A percentile compares a stretch with the other conserved stretches of the same genome.
phyloP scores from a whole-genome alignment of 2,888 invertebrate species.

The Ichneumoninae sp. region DNA sequence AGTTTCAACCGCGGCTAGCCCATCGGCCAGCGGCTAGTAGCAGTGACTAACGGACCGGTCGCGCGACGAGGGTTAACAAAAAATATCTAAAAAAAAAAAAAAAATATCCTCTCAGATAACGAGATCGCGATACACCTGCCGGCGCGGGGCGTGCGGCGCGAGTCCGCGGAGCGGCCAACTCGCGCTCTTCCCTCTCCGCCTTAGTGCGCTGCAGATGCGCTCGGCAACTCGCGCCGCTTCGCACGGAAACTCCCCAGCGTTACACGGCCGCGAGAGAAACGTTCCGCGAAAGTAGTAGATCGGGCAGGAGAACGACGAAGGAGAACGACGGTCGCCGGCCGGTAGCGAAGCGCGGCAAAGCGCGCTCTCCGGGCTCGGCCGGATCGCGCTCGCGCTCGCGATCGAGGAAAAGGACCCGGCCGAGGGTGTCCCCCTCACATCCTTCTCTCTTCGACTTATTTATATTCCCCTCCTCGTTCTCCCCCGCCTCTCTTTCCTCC shows the following conservation, averaged over 20 bases:
- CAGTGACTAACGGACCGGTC: conserved; percentile 57
- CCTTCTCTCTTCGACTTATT: conserved; percentile 49
- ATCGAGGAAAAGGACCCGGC: conserved; percentile 23
- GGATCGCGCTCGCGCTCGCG: conserved; percentile 20
- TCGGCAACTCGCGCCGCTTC: conserved; percentile 32
- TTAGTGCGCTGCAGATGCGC: background rate
- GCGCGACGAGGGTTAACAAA: conserved; percentile 24
- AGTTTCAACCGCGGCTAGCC: background rate
- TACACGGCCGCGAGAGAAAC: conserved; percentile 46
- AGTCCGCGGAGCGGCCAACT: conserved; percentile 14
- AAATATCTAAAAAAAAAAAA: conserved; percentile 1
- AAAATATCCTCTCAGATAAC: conserved; percentile 68
- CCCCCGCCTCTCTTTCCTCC: conserved; percentile 64
- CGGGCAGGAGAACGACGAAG: conserved; percentile 54
- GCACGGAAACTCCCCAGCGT: conserved; percentile 58
- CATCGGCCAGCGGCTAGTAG: background rate
- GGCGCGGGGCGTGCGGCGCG: conserved; percentile 53
- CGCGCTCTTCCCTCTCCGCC: conserved; percentile 34
- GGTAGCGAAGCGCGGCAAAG: conserved; percentile 68
- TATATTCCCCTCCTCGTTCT: conserved; percentile 50
- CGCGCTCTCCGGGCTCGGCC: background rate
- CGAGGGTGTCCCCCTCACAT: conserved; percentile 53
- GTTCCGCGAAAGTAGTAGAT: conserved; percentile 73
- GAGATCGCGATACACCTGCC: conserved; percentile 76
- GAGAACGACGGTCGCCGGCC: conserved; percentile 56